phyloP scores from a whole-genome alignment of 2,797 vertebrate genomes.

The Euphonia xanthogaster region DNA sequence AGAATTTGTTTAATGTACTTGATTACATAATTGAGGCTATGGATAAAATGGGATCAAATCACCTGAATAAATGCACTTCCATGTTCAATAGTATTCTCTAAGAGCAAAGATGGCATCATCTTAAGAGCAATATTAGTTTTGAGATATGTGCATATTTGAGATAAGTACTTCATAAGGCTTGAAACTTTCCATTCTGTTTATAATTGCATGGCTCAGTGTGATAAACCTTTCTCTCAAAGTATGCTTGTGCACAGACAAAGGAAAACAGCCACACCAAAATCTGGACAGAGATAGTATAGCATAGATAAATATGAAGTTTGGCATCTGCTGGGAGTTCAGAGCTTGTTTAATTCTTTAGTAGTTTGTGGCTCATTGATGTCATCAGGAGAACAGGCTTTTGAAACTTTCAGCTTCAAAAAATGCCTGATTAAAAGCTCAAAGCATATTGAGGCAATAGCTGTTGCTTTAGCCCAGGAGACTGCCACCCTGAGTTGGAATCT shows the following conservation, averaged over 20 bases:
- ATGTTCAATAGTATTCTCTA: background rate
- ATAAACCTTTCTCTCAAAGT: background rate
- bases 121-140: background rate
- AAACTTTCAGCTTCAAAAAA: background rate
- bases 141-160: background rate
- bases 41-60: background rate
- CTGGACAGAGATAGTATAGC: background rate
- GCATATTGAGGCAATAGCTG: background rate
- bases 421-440: background rate
- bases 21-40: background rate
- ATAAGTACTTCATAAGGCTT: background rate
- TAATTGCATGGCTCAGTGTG: accelerated
- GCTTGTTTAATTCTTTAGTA: background rate
- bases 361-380: background rate
- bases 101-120: background rate
- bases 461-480: background rate
- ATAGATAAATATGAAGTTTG: background rate
- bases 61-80: background rate
- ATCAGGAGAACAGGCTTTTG: background rate
- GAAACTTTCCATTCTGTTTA: background rate
- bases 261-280: background rate
- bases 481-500: background rate
- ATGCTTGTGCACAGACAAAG: background rate
- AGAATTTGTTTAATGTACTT: background rate
- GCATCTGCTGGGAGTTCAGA: background rate